phyloP scores from a whole-genome alignment of 2,888 invertebrate genomes.

The Doris montereyensis region DNA sequence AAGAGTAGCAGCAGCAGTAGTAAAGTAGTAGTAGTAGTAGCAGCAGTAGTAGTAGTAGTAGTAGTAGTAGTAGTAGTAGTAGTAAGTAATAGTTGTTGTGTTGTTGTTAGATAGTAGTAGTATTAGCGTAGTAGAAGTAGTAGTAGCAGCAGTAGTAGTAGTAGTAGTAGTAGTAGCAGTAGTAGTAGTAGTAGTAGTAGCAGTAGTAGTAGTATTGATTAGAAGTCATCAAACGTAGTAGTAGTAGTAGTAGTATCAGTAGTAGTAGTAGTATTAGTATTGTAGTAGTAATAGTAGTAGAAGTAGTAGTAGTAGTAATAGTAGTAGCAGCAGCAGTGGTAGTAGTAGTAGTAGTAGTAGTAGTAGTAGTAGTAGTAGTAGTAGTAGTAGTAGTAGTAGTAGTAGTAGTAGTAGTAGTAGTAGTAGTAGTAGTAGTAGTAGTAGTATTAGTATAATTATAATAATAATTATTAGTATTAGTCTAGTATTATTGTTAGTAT shows the following conservation, averaged over 20 bases:
- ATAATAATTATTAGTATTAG: no score
- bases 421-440: no score
- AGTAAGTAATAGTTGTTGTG: no score
- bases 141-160: conserved; percentile 29
- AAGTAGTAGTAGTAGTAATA: background rate
- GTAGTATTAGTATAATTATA: no score
- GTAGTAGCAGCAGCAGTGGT: background rate
- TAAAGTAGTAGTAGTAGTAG: conserved; percentile 14
- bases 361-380: background rate
- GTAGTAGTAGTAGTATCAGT: conserved; percentile 5
- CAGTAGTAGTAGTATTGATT: no score
- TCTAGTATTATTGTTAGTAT: no score
- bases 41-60: conserved; percentile 15
- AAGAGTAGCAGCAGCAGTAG: background rate
- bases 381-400: conserved; percentile 22
- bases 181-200: conserved; percentile 30
- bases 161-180: conserved; percentile 30
- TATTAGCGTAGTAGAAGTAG: conserved; percentile 27
- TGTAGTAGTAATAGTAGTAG: background rate
- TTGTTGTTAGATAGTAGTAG: no score
- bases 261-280: no score
- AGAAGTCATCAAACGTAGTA: background rate
- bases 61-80: background rate
- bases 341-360: background rate
- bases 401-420: conserved; percentile 16